Evolutionary conservation across 2,888 invertebrate genomes (phyloP).

Genomic region (Xanthia togata): DNA sequence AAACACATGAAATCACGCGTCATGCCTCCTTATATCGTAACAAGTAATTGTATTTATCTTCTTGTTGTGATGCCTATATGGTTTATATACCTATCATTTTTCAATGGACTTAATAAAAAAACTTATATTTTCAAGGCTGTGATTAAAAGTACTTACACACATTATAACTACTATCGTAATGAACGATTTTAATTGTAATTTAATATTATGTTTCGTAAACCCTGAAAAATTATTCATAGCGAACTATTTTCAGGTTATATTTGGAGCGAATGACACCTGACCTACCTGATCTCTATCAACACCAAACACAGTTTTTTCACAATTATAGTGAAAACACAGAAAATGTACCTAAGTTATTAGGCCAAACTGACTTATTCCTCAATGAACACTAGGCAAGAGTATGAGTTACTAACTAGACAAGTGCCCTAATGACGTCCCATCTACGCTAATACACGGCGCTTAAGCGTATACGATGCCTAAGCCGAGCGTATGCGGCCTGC

Average conservation of each 20-base stretch:
- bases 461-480: background rate
- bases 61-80: no score
- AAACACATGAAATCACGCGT: background rate
- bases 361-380: background rate
- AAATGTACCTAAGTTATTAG: background rate
- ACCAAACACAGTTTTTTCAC: background rate
- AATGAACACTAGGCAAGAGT: background rate
- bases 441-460: background rate
- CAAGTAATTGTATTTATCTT: background rate
- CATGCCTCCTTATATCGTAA: background rate
- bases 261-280: background rate
- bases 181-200: background rate
- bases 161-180: conserved; percentile 4
- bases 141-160: conserved; percentile 4
- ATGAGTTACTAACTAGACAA: background rate
- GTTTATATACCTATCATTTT: background rate
- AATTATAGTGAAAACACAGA: background rate
- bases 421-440: background rate
- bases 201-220: conserved; percentile 4
- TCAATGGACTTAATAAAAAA: background rate
- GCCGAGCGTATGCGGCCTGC: background rate
- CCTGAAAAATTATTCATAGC: background rate
- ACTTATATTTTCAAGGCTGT: conserved; percentile 11
- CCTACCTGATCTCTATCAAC: background rate
- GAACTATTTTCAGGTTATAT: conserved; percentile 34